Evolutionary conservation across 2,113 vertebrate species (phyloP).

Genomic region (Toxostoma redivivum): DNA sequence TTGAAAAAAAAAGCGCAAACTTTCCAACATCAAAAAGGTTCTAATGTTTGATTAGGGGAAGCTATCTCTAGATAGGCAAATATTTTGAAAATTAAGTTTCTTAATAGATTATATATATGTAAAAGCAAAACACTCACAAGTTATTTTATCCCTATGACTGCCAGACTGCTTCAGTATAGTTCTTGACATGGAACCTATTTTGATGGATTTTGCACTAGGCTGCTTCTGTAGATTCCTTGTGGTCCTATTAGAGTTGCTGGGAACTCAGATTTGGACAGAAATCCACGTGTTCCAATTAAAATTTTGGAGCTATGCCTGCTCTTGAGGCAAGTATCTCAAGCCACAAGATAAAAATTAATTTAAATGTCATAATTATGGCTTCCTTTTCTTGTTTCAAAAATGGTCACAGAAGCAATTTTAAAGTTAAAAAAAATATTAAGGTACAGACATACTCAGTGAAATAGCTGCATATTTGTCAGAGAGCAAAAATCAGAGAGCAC

Average conservation of each 20-base stretch:
- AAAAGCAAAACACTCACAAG: neutral
- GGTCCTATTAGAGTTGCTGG: neutral
- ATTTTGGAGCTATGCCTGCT: neutral
- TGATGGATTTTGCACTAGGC: neutral
- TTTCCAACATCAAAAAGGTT: neutral
- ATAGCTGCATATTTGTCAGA: neutral
- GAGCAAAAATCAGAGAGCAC: neutral
- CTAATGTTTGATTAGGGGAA: neutral
- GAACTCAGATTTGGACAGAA: neutral
- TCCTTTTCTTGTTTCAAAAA: neutral
- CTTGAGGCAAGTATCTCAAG: neutral
- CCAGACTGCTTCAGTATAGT: neutral
- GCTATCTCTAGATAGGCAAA: neutral
- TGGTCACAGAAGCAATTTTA: neutral
- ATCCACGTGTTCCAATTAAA: neutral
- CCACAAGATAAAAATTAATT: neutral
- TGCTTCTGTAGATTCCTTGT: neutral
- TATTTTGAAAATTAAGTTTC: neutral
- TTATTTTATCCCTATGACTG: neutral
- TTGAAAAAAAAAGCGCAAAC: rapidly evolving
- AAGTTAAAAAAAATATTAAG: neutral
- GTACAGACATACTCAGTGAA: neutral
- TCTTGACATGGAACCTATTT: neutral
- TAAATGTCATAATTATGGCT: neutral
- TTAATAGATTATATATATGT: neutral